A percentile compares a stretch with the other conserved stretches of the same genome.
phyloP scores from a whole-genome alignment of 2,888 invertebrate genomes.

The Rhopalosiphum nymphaeae region DNA sequence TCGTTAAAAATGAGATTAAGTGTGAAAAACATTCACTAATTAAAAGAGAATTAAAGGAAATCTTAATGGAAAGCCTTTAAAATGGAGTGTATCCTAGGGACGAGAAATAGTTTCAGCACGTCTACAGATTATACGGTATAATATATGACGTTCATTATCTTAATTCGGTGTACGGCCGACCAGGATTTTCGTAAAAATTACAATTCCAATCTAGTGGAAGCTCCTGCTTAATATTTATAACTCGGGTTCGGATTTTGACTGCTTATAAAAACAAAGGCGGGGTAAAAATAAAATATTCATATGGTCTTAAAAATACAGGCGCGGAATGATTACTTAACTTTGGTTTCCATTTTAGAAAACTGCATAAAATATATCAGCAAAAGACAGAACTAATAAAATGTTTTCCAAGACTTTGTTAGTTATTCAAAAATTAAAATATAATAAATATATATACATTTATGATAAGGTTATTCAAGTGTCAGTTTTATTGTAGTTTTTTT shows the following conservation, averaged over 20 bases:
- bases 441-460: neutral
- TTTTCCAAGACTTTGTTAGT: neutral
- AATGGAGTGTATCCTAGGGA: neutral
- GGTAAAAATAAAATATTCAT: conserved; percentile 37
- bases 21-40: conserved; percentile 13
- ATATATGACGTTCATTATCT: conserved; percentile 31
- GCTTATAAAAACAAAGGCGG: neutral
- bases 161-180: neutral
- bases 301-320: conserved; percentile 1
- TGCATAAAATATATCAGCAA: neutral
- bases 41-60: conserved; percentile 17
- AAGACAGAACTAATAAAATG: neutral
- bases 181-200: conserved; percentile 31
- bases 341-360: conserved; percentile 21
- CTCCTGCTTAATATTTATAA: conserved; percentile 34
- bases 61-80: neutral
- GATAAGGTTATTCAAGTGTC: neutral
- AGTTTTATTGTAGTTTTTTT: neutral
- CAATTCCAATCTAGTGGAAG: conserved; percentile 22
- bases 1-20: neutral
- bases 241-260: neutral
- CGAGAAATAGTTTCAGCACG: conserved; percentile 4
- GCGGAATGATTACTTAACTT: conserved; percentile 15
- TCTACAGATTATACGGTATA: neutral
- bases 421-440: neutral